These are phyloP conservation scores for Neodiprion fabricii DNA, from an alignment of 1,140 invertebrate species.

Conservation along the genomic window DNA sequence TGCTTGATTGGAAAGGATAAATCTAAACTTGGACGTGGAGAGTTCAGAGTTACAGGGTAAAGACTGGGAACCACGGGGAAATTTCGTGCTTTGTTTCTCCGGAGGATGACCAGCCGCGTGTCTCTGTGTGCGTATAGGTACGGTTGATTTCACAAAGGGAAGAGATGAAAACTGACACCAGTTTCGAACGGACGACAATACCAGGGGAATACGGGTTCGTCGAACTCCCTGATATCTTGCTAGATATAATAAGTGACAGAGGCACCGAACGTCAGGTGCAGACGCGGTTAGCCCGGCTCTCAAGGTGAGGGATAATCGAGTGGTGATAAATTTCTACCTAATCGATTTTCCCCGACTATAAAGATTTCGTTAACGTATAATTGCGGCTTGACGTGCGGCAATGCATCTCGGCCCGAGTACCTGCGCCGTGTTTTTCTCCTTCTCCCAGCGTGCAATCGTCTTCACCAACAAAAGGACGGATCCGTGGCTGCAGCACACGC, in stretches of 20 bases:
- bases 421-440: too few species aligned
- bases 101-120: background rate
- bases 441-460: too few species aligned
- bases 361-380: conserved; percentile 1
- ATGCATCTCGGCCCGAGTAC: too few species aligned
- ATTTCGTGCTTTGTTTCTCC: background rate
- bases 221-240: background rate
- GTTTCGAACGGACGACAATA: background rate
- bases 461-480: too few species aligned
- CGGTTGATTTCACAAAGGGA: background rate
- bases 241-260: background rate
- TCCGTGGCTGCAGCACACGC: too few species aligned
- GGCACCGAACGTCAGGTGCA: background rate
- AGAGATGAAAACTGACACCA: background rate
- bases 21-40: too few species aligned
- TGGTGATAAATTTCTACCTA: background rate
- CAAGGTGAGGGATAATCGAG: conserved; percentile 4
- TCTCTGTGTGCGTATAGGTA: background rate
- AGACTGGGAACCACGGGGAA: too few species aligned
- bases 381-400: too few species aligned
- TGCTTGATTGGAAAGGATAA: too few species aligned
- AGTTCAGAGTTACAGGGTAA: too few species aligned
- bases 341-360: background rate
- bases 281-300: background rate
- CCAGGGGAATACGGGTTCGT: background rate